These are phyloP conservation scores for Hippocampus abdominalis DNA, from an alignment of 2,113 vertebrate genomes.

Conservation along the genomic window DNA sequence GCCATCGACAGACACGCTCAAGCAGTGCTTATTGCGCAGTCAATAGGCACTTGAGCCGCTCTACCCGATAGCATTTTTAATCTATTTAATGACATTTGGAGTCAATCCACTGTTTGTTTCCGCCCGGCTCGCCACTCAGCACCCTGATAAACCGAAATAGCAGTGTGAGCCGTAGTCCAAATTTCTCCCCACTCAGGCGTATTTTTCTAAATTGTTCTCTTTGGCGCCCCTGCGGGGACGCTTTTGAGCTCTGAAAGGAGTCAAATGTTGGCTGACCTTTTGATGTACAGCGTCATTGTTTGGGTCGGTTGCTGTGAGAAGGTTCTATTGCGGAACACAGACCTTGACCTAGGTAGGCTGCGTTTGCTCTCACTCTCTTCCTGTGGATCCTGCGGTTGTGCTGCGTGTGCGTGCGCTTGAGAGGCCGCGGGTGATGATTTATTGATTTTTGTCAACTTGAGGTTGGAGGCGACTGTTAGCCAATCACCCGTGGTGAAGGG, in stretches of 20 bases:
- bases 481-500: constrained; percentile 68
- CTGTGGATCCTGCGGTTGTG: constrained; percentile 22
- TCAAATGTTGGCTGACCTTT: constrained; percentile 59
- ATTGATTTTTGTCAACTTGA: constrained; percentile 71
- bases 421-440: constrained; percentile 62
- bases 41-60: constrained; percentile 48
- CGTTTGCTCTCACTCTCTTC: constrained; percentile 45
- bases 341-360: constrained; percentile 53
- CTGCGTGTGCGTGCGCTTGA: constrained; percentile 10
- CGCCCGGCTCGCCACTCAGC: background rate
- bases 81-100: constrained; percentile 46
- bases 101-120: constrained; percentile 18
- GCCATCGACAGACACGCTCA: constrained; percentile 52
- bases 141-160: constrained; percentile 24
- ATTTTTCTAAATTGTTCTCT: constrained; percentile 25
- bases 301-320: constrained; percentile 49
- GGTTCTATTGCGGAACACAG: constrained; percentile 62
- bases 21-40: constrained; percentile 56
- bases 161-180: constrained; percentile 8
- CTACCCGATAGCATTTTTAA: constrained; percentile 40
- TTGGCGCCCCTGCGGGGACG: constrained; percentile 11
- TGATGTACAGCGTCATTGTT: constrained; percentile 24
- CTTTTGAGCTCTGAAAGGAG: constrained; percentile 30
- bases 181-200: background rate
- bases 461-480: constrained; percentile 68